phyloP scores from a whole-genome alignment of 2,888 invertebrate species.

The Aproaerema taeniolella region DNA sequence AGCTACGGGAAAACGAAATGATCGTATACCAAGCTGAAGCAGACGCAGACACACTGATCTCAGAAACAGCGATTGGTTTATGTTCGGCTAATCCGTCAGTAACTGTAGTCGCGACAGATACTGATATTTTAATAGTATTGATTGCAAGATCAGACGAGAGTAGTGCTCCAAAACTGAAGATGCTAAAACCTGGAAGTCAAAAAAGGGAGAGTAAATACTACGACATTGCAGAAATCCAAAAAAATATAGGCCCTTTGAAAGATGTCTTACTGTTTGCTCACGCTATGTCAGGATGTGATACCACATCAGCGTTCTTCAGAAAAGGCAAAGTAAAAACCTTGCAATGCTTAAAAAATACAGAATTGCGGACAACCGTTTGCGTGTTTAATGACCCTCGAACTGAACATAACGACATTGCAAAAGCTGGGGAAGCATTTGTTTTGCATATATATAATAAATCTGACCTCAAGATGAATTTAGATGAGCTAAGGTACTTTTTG shows the following conservation, averaged over 20 bases:
- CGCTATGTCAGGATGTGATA: conserved; percentile 10
- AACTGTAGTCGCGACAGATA: conserved; percentile 12
- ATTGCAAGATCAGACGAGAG: conserved; percentile 2
- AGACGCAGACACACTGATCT: conserved; percentile 9
- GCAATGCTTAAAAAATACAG: conserved; percentile 6
- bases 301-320: conserved; percentile 11
- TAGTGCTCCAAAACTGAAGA: conserved; percentile 4
- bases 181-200: conserved; percentile 11
- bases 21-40: conserved; percentile 8
- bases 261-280: conserved; percentile 11
- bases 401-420: background rate
- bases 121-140: conserved; percentile 12
- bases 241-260: conserved; percentile 7
- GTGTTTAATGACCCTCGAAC: conserved; percentile 1
- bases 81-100: conserved; percentile 4
- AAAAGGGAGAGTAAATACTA: conserved; percentile 7
- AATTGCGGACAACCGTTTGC: conserved; percentile 7
- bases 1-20: conserved; percentile 10
- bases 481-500: too few species aligned
- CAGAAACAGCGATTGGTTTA: conserved; percentile 8
- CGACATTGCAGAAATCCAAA: conserved; percentile 8
- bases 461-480: background rate
- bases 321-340: conserved; percentile 11
- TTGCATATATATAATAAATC: conserved; percentile 6
- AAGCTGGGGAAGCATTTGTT: conserved; percentile 12